A percentile compares a stretch with the other conserved stretches of the same genome.
Conservation (phyloP, 2,113 vertebrate genomes). For the Gobius niger region DNA sequence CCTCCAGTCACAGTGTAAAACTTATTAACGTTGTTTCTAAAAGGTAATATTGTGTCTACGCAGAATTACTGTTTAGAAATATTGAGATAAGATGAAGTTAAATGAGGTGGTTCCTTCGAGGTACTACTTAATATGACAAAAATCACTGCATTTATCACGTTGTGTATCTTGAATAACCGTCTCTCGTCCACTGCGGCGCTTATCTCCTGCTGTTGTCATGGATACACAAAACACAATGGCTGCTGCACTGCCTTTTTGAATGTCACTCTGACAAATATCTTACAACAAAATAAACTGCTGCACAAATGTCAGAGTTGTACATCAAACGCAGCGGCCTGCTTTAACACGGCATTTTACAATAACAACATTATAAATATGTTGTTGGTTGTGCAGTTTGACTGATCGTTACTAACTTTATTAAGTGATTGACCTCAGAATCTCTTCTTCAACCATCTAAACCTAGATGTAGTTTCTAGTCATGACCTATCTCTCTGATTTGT, state of each 20-base stretch:
- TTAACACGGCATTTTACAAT: not conserved
- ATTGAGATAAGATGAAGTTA: too few relatives aligned
- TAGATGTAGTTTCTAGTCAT: too few relatives aligned
- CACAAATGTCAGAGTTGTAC: not conserved
- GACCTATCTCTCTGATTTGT: too few relatives aligned
- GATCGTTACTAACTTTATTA: too few relatives aligned
- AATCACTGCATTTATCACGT: not conserved
- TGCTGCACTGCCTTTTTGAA: conserved; percentile 3
- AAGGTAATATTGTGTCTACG: too few relatives aligned
- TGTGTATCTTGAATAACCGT: not conserved
- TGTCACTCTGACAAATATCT: not conserved
- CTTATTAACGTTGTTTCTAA: too few relatives aligned
- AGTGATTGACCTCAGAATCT: too few relatives aligned
- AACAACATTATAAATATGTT: not conserved
- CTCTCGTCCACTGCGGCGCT: not conserved
- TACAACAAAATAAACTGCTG: not conserved
- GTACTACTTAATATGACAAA: too few relatives aligned
- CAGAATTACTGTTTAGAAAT: too few relatives aligned
- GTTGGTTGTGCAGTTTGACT: not conserved
- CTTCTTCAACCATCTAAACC: too few relatives aligned
- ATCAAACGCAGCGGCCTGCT: not conserved
- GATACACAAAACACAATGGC: not conserved
- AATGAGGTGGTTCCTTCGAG: too few relatives aligned
- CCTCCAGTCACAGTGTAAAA: too few relatives aligned
- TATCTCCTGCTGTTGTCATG: conserved; percentile 4